These are phyloP conservation scores for Cephus cinctus DNA, from an alignment of 1,140 invertebrate genomes.

Conservation along the genomic window DNA sequence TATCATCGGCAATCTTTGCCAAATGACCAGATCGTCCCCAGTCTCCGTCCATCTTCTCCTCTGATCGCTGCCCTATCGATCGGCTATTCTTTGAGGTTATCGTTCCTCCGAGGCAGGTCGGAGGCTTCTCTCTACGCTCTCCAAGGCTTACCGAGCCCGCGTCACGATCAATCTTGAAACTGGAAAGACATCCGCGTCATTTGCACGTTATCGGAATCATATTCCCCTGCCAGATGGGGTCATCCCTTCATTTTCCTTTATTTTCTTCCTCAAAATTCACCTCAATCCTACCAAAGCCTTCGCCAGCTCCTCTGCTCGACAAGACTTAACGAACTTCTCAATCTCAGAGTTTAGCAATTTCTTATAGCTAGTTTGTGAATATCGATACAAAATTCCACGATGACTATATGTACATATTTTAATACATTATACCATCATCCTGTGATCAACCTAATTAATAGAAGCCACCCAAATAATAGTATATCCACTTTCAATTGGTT, in stretches of 20 bases:
- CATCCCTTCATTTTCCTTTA: constrained; percentile 5
- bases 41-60: constrained; percentile 9
- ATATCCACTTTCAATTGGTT: too few species aligned
- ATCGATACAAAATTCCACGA: too few species aligned
- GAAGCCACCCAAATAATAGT: too few species aligned
- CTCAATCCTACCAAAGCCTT: too few species aligned
- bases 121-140: background rate
- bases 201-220: constrained; percentile 24
- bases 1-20: constrained; percentile 6
- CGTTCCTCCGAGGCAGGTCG: constrained; percentile 6
- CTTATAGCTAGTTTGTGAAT: too few species aligned
- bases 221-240: background rate
- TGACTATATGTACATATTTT: too few species aligned
- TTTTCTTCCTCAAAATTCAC: background rate
- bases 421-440: too few species aligned
- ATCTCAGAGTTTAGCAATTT: too few species aligned
- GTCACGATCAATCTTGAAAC: constrained; percentile 22
- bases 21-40: background rate
- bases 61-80: constrained; percentile 12
- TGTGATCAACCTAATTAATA: too few species aligned
- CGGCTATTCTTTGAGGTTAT: constrained; percentile 14
- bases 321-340: too few species aligned
- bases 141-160: background rate
- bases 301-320: too few species aligned
- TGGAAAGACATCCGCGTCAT: constrained; percentile 22